Evolutionary conservation across 2,797 vertebrate genomes (phyloP).

Genomic region (Echeneis naucrates): DNA sequence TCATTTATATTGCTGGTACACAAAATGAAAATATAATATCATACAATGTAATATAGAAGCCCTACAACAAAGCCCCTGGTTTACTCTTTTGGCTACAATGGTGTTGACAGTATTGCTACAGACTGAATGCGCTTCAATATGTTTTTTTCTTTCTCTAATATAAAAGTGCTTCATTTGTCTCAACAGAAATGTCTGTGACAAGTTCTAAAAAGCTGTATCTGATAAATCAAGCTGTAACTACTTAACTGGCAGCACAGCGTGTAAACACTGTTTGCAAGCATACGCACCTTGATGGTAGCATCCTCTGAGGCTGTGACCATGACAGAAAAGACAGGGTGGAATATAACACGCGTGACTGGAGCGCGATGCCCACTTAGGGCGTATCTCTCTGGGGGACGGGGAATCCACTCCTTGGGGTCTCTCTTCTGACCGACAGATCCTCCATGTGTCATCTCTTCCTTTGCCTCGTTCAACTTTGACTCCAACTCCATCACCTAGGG

Average conservation of each 20-base stretch:
- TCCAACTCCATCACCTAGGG: constrained; percentile 98
- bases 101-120: not conserved
- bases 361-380: constrained; percentile 96
- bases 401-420: constrained; percentile 99
- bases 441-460: constrained; percentile 98
- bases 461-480: constrained; percentile 98
- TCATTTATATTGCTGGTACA: not conserved
- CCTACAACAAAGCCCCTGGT: not conserved
- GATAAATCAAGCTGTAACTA: not conserved
- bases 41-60: not conserved
- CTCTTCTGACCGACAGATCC: constrained; percentile 95
- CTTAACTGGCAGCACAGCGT: not conserved
- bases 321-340: constrained; percentile 98
- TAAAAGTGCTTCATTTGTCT: not conserved
- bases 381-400: constrained; percentile 97
- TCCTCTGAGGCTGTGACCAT: constrained; percentile 99
- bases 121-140: constrained; percentile 3
- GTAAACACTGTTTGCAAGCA: not conserved
- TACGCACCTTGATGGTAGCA: constrained; percentile 94
- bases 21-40: not conserved
- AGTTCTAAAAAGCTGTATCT: not conserved
- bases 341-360: constrained; percentile 97
- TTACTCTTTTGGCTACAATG: constrained; percentile 9
- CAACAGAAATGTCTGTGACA: not conserved
- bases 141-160: not conserved